Base-by-base conservation (phyloP, 2,797 vertebrate genomes). In the Pempheris klunzingeri region DNA sequence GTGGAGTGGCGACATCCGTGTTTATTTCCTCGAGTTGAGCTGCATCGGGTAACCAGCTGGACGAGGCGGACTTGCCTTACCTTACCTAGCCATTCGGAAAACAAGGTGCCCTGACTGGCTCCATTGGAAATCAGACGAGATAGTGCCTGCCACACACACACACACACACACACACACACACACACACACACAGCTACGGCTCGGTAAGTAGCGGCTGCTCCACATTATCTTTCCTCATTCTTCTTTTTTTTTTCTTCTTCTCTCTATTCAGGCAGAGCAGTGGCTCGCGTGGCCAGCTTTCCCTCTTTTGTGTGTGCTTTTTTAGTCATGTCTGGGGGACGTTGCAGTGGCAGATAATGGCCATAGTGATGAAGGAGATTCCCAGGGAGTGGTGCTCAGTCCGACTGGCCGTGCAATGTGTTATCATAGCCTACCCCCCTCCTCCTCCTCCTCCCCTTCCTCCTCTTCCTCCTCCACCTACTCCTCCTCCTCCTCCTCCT, bases 301-400 rank as follows among this genome's bases (percentile, higher is more conserved):
- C 41, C 46, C 74, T 55, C 61, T 75, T 70, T 63, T 66, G 77
- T 78, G 71, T 12, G 4, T 39, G 77, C 43, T 59, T 46, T 64
- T 67, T 54, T 43, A 49, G 38, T 78, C 70, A 46, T 71, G 75
- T 81, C 63, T 80, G 75, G 83, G 71, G 85, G 87, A 87, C 84
- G 80, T 78, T 82, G 82, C 77, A 59, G 61, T 30, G 79, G 73
- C 78, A 89, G 86, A 88, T 87, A 84, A 85, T 87, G 82, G 85
- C 84, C 77, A 66, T 81, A 81, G 41, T 91, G 87, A 85, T 91
- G 90, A 87, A 88, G 90, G 82, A 88, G 89, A 90, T 87, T 85
- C 88, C 83, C 88, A 86, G 91, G 91, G 92, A 92, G 91, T 90
- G 92, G 90, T 93, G 68, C 79, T 85, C 84, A 47, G 74, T 78